These are phyloP conservation scores for Falco punctatus DNA, from an alignment of 2,113 vertebrate species.

Conservation along the genomic window DNA sequence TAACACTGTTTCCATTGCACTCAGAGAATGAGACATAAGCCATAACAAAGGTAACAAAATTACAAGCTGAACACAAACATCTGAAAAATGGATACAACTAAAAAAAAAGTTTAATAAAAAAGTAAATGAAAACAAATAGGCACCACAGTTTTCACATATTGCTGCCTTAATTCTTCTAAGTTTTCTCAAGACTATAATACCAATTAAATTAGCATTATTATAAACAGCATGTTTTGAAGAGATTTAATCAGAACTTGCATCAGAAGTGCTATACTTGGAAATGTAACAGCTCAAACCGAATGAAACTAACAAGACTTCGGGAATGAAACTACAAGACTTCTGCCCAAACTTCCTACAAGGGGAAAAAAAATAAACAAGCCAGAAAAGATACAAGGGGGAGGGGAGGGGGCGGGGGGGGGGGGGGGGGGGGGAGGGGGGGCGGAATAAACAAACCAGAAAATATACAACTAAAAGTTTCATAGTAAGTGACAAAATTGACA, in stretches of 20 bases:
- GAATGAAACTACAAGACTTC: neutral
- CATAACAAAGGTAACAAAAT: neutral
- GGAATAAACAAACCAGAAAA: neutral
- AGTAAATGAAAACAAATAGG: neutral
- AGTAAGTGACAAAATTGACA: neutral
- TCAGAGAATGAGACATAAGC: neutral
- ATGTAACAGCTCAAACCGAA: neutral
- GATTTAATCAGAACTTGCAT: conserved; percentile 18
- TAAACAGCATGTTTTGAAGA: neutral
- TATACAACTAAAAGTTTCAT: neutral
- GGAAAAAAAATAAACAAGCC: neutral
- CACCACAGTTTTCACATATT: neutral
- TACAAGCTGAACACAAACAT: neutral
- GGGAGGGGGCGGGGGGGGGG: too few species aligned
- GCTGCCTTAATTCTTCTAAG: neutral
- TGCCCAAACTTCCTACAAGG: neutral
- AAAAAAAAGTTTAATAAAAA: neutral
- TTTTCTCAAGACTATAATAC: neutral
- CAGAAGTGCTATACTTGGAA: neutral
- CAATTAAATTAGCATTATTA: conserved; percentile 6
- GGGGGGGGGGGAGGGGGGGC: too few species aligned
- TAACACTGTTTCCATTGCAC: neutral
- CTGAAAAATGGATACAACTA: neutral
- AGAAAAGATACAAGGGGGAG: neutral
- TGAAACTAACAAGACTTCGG: neutral